A percentile compares a stretch with the other conserved stretches of the same genome.
These are phyloP conservation scores for Caiman crocodilus DNA, from an alignment of 2,797 vertebrate genomes.

Conservation along the genomic window DNA sequence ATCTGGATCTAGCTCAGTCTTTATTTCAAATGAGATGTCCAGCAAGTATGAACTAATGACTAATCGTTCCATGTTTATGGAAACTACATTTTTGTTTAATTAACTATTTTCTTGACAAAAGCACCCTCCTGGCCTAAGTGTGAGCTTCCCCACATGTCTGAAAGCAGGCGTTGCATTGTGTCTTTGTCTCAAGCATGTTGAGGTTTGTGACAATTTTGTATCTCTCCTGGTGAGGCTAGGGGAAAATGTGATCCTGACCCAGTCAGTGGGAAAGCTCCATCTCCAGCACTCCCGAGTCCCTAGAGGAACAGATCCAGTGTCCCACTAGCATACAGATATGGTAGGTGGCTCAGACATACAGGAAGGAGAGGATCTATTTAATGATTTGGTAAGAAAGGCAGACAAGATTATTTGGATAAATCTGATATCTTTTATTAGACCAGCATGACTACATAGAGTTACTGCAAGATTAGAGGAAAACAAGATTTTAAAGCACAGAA, in stretches of 20 bases:
- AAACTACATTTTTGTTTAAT: too few species aligned
- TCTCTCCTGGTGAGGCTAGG: neutral
- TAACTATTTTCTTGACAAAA: too few species aligned
- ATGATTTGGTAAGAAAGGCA: too few species aligned
- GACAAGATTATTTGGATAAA: too few species aligned
- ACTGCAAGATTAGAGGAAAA: neutral
- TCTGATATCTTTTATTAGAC: too few species aligned
- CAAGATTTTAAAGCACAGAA: constrained; percentile 36
- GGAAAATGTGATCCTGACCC: neutral
- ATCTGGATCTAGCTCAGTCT: too few species aligned
- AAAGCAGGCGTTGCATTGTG: neutral
- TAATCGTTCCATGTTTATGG: too few species aligned
- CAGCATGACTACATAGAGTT: constrained; percentile 53
- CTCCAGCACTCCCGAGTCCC: neutral
- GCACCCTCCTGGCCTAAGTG: too few species aligned
- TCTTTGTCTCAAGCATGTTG: neutral
- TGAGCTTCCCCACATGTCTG: too few species aligned
- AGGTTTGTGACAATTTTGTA: neutral
- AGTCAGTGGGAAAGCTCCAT: neutral
- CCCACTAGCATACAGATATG: neutral
- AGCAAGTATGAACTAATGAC: too few species aligned
- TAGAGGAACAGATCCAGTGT: neutral
- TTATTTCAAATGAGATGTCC: too few species aligned
- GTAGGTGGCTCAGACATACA: neutral
- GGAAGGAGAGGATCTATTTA: too few species aligned